These are phyloP conservation scores for Myzus persicae DNA, from an alignment of 1,140 invertebrate species.

Conservation along the genomic window DNA sequence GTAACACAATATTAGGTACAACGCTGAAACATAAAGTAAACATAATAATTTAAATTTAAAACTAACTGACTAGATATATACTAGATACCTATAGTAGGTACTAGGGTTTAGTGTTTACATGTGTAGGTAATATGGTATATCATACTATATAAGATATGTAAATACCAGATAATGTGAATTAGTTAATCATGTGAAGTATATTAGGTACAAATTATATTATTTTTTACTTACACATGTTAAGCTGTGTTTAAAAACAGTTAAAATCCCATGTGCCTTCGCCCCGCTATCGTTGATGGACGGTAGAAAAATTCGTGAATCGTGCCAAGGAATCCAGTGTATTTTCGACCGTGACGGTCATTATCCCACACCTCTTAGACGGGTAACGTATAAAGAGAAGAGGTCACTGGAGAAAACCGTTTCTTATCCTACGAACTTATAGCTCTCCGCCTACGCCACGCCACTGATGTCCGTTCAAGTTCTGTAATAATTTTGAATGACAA, in stretches of 20 bases:
- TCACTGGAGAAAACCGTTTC: conserved; percentile 55
- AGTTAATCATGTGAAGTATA: background rate
- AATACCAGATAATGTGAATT: background rate
- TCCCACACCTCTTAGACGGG: conserved; percentile 36
- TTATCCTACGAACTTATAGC: conserved; percentile 15
- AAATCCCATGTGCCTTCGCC: conserved; percentile 20
- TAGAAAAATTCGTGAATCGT: conserved; percentile 56
- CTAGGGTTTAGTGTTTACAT: background rate
- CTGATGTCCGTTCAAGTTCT: background rate
- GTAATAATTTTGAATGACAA: conserved; percentile 28
- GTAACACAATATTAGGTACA: background rate
- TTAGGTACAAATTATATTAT: background rate
- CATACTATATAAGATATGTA: background rate
- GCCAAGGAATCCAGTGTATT: conserved; percentile 57
- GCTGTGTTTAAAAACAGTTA: conserved; percentile 44
- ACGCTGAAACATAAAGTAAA: background rate
- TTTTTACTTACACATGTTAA: conserved; percentile 31
- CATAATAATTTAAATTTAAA: background rate
- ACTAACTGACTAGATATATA: background rate
- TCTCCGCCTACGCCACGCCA: background rate
- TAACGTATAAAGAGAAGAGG: conserved; percentile 39
- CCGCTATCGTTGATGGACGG: conserved; percentile 24
- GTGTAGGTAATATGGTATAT: background rate
- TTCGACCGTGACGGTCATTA: conserved; percentile 57
- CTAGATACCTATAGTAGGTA: too few relatives aligned